Evolutionary conservation across 2,888 invertebrate species (phyloP).

Genomic region (Hirtodrosophila alboralis): DNA sequence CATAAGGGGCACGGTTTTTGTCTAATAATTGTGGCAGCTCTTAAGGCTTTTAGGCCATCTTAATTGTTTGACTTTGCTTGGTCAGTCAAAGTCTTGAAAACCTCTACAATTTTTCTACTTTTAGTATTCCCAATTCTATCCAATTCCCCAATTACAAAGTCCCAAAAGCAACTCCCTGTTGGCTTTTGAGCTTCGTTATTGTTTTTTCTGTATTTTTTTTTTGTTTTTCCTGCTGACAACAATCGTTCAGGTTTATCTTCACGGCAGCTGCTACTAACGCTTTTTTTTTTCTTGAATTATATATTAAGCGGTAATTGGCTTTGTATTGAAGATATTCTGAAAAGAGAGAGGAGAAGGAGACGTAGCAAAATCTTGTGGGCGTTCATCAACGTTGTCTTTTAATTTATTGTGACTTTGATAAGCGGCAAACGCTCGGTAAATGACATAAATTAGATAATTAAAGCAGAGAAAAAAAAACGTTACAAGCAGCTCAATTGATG

Average conservation of each 20-base stretch:
- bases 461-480: slow-evolving; percentile 1
- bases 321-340: slow-evolving; percentile 17
- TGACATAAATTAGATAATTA: slow-evolving; percentile 69
- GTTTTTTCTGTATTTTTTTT: neutral
- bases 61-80: slow-evolving; percentile 68
- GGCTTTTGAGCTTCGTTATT: slow-evolving; percentile 3
- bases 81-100: slow-evolving; percentile 21
- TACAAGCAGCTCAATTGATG: slow-evolving; percentile 42
- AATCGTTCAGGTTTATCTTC: slow-evolving; percentile 40
- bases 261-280: slow-evolving; percentile 33
- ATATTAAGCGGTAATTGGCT: slow-evolving; percentile 76
- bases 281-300: slow-evolving; percentile 55
- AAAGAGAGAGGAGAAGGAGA: neutral
- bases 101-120: neutral
- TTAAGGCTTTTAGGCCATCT: slow-evolving; percentile 65
- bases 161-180: slow-evolving; percentile 9
- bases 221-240: slow-evolving; percentile 15
- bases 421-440: slow-evolving; percentile 58
- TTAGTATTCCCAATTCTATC: slow-evolving; percentile 8
- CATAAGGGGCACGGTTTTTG: slow-evolving; percentile 33
- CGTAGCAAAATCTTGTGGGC: slow-evolving; percentile 28
- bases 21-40: slow-evolving; percentile 41
- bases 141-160: no score
- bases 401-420: slow-evolving; percentile 77
- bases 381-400: slow-evolving; percentile 47